Conservation (phyloP, 1,140 invertebrate genomes). For the Bathynomus jamesi region DNA sequence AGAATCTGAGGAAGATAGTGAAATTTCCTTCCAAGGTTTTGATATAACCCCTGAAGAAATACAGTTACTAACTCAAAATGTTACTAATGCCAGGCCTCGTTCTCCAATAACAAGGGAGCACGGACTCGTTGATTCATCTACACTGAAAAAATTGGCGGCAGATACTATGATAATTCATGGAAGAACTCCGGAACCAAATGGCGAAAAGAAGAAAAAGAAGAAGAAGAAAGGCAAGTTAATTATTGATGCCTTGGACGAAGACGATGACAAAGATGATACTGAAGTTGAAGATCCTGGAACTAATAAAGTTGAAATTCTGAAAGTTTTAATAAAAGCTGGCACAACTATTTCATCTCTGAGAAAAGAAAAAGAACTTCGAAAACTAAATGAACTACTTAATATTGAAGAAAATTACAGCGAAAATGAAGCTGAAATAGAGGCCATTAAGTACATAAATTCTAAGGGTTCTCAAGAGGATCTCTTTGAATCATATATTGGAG, state of each 20-base stretch:
- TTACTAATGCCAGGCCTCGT: conserved; percentile 33
- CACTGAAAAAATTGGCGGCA: conserved; percentile 59
- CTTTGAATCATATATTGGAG: conserved; percentile 25
- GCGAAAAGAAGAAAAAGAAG: conserved; percentile 50
- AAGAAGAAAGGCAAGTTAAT: conserved; percentile 43
- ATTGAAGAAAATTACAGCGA: conserved; percentile 6
- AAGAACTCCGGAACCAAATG: conserved; percentile 31
- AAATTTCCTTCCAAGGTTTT: conserved; percentile 67
- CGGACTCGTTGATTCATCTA: conserved; percentile 56
- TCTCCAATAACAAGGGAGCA: conserved; percentile 50
- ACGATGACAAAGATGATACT: conserved; percentile 13
- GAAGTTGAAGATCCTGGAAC: conserved; percentile 25
- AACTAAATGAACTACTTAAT: conserved; percentile 17
- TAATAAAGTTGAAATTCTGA: conserved; percentile 26
- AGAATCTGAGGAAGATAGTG: conserved; percentile 53
- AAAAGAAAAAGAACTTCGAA: conserved; percentile 32
- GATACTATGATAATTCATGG: conserved; percentile 54
- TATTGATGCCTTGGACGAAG: conserved; percentile 30
- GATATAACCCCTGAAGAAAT: conserved; percentile 61
- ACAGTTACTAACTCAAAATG: conserved; percentile 53
- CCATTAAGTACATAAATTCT: conserved; percentile 22
- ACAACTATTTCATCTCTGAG: conserved; percentile 26
- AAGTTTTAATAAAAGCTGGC: conserved; percentile 28
- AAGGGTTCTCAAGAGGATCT: conserved; percentile 20
- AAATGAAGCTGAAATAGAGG: conserved; percentile 14